These are phyloP conservation scores for Gymnopithys bicolor DNA, from an alignment of 2,797 vertebrate genomes.

Conservation along the genomic window DNA sequence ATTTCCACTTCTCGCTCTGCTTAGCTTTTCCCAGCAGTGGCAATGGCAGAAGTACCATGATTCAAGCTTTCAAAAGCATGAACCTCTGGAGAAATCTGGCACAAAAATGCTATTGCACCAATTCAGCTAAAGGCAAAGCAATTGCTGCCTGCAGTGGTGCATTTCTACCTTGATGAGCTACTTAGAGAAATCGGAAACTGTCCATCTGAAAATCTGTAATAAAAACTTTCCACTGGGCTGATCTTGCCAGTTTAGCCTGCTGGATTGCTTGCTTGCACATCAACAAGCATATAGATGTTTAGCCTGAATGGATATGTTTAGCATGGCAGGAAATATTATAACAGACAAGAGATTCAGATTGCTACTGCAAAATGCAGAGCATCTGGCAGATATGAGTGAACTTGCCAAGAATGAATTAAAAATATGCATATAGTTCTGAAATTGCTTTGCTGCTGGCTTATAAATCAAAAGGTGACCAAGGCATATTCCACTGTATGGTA, in stretches of 20 bases:
- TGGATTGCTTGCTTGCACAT: background rate
- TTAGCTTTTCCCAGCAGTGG: conserved; percentile 34
- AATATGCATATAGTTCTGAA: background rate
- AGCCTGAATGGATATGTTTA: conserved; percentile 25
- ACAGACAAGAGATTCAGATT: conserved; percentile 33
- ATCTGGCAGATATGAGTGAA: background rate
- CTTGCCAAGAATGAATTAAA: conserved; percentile 17
- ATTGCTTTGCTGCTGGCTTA: background rate
- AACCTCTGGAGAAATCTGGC: conserved; percentile 51
- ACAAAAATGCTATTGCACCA: conserved; percentile 6
- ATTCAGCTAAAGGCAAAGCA: conserved; percentile 1
- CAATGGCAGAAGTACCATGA: background rate
- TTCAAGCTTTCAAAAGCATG: conserved; percentile 7
- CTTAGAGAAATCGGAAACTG: background rate
- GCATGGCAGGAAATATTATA: conserved; percentile 6
- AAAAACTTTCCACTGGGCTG: background rate
- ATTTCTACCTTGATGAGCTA: conserved; percentile 18
- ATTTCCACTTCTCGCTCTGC: background rate
- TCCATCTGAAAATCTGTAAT: conserved; percentile 33
- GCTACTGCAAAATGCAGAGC: conserved; percentile 28
- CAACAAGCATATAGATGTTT: conserved; percentile 8
- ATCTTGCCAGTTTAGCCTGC: background rate
- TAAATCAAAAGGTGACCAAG: background rate
- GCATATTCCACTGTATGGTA: background rate
- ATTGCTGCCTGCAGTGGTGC: conserved; percentile 4